Conservation (phyloP, 1,140 invertebrate genomes). For the Bathynomus jamesi region DNA sequence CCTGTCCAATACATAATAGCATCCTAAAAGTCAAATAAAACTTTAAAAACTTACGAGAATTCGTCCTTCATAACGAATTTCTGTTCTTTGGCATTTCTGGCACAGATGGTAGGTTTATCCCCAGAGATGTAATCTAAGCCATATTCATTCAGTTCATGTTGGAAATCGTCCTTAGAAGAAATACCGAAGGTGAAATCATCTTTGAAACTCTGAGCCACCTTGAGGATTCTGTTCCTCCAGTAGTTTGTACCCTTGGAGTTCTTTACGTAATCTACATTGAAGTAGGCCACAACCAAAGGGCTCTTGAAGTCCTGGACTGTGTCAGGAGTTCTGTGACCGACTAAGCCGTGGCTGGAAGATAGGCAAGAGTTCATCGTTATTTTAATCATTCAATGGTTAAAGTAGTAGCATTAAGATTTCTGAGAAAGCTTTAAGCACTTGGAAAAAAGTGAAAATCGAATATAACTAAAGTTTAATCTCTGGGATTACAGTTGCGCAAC, state of each 20-base stretch:
- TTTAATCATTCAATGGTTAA: background rate
- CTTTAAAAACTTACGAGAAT: slow-evolving; percentile 55
- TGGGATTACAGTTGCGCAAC: too few species aligned
- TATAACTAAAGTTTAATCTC: too few species aligned
- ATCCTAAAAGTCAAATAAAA: too few species aligned
- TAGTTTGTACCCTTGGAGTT: slow-evolving; percentile 98
- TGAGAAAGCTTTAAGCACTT: slow-evolving; percentile 9
- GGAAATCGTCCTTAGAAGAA: slow-evolving; percentile 85
- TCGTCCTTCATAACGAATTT: slow-evolving; percentile 87
- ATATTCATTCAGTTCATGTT: slow-evolving; percentile 86
- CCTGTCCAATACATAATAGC: too few species aligned
- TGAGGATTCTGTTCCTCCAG: slow-evolving; percentile 94
- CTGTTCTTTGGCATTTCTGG: slow-evolving; percentile 67
- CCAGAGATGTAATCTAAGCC: slow-evolving; percentile 77
- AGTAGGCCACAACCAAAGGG: slow-evolving; percentile 87
- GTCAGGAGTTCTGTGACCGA: slow-evolving; percentile 76
- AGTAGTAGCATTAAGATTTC: background rate
- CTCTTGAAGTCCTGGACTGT: slow-evolving; percentile 77
- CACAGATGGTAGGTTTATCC: slow-evolving; percentile 83
- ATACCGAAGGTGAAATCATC: slow-evolving; percentile 77
- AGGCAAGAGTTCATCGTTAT: background rate
- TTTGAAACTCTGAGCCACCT: slow-evolving; percentile 81
- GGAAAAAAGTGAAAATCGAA: too few species aligned
- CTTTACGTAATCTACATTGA: slow-evolving; percentile 90
- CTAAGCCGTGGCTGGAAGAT: slow-evolving; percentile 70